These are phyloP conservation scores for Sarcophaga subvicina DNA, from an alignment of 2,888 invertebrate genomes.

Conservation along the genomic window DNA sequence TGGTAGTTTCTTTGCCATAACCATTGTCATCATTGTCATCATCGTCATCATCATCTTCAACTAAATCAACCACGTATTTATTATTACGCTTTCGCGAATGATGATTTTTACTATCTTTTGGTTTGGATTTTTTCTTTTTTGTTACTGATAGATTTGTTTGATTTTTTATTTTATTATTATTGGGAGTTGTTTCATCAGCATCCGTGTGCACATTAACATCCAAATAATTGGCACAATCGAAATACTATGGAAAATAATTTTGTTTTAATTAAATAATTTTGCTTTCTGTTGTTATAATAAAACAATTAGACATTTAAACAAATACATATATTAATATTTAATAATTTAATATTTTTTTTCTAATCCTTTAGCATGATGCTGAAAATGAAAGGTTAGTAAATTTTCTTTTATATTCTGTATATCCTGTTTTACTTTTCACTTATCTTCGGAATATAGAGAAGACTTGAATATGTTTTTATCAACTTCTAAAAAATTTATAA, in stretches of 20 bases:
- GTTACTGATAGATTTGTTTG: neutral
- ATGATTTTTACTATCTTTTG: conserved; percentile 8
- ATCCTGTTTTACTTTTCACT: too few relatives aligned
- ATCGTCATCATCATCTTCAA: conserved; percentile 53
- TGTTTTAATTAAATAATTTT: conserved; percentile 1
- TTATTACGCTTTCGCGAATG: conserved; percentile 22
- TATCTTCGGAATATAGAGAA: too few relatives aligned
- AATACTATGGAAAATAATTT: conserved; percentile 68
- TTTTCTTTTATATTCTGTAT: too few relatives aligned
- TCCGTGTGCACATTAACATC: conserved; percentile 74
- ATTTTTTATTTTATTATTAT: conserved; percentile 60
- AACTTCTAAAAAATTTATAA: too few relatives aligned
- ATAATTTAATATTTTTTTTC: too few relatives aligned
- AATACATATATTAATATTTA: too few relatives aligned
- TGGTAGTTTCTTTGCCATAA: conserved; percentile 1
- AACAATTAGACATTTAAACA: neutral
- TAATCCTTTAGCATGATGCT: too few relatives aligned
- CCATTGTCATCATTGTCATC: neutral
- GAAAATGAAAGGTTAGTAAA: too few relatives aligned
- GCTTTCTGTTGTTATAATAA: neutral
- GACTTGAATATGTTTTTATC: too few relatives aligned
- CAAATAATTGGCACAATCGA: conserved; percentile 74
- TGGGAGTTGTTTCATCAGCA: conserved; percentile 70
- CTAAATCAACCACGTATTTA: conserved; percentile 34
- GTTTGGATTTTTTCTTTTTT: neutral